Evolutionary conservation across 2,888 invertebrate genomes (phyloP), one percentile per base, ranked within the genome.

Genomic region (Noctua comes): DNA sequence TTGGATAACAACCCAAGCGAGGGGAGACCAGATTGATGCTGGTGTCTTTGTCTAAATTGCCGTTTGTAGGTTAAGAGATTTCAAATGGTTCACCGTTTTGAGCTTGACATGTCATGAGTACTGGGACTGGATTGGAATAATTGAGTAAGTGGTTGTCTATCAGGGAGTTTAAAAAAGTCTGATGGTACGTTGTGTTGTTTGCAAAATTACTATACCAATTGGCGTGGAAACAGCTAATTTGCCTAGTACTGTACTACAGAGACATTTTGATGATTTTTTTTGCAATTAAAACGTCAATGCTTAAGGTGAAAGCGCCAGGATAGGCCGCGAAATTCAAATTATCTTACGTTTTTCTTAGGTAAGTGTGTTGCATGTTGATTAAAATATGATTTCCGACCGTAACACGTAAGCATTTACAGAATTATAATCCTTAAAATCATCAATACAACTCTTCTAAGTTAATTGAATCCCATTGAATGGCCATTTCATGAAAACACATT

Each of bases 31-130:
- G 68, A 73, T 73, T 72, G 79, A 83, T 84, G 79, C 81, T 82
- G 84, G 84, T 82, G 84, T 82, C 81, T 82, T 82, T 76, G 46
- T 11, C n/a, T 43, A 79, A 82, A 79, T 82, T 82, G 68, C 57
- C 43, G 57, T 82, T 82, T 82, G 73, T 82, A 43, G 81, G 81
- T 82, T 82, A 82, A 82, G 84, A 82, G 81, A 79, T 68, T 68
- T 82, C 54, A 82, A 82, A 79, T 68, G 84, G 81, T 79, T 73
- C 54, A 83, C 48, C 73, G 36, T 68, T 83, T 83, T 64, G 59
- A 43, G 68, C 73, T 68, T 73, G 36, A 71, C 81, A 81, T 68
- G 51, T 3, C 66, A 66, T 36, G 78, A 76, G 82, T 64, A n/a
- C 57, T 27, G 62, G 68, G 18, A 46, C 77, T 62, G 62, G 77